phyloP scores from a whole-genome alignment of 2,797 vertebrate genomes.

The Ptychadena robeensis region DNA sequence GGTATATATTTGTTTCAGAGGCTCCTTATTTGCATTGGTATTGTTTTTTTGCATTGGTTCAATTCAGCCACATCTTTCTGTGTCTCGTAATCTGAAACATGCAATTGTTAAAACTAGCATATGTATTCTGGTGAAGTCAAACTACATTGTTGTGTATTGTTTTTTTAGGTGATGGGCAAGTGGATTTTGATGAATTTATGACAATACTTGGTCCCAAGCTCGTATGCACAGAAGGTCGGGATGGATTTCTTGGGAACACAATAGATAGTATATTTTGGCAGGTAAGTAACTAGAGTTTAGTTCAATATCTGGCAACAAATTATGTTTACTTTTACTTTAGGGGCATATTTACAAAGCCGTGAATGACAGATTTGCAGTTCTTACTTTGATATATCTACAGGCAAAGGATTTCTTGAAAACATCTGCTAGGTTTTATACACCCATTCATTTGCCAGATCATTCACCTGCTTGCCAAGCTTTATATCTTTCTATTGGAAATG shows the following conservation, averaged over 20 bases:
- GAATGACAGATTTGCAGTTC: too few relatives aligned
- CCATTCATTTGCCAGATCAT: background rate
- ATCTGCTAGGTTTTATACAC: background rate
- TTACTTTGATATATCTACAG: too few relatives aligned
- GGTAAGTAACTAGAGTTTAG: slow-evolving; percentile 74
- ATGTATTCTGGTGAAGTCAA: background rate
- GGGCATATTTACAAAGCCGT: too few relatives aligned
- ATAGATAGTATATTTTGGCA: slow-evolving; percentile 99
- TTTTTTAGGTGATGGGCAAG: slow-evolving; percentile 90
- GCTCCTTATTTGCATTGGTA: too few relatives aligned
- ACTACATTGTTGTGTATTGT: background rate
- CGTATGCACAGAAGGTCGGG: slow-evolving; percentile 90
- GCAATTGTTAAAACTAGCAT: too few relatives aligned
- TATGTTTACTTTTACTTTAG: background rate
- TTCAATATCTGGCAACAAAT: background rate
- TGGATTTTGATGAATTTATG: slow-evolving; percentile 97
- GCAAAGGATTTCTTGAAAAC: too few relatives aligned
- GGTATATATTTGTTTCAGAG: too few relatives aligned
- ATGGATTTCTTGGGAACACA: slow-evolving; percentile 92
- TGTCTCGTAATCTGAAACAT: too few relatives aligned
- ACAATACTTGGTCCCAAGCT: slow-evolving; percentile 95
- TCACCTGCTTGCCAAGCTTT: background rate
- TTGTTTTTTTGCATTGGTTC: too few relatives aligned
- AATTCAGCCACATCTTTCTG: too few relatives aligned
- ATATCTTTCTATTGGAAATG: background rate